phyloP scores from a whole-genome alignment of 2,888 invertebrate species.

The Caenorhabditis zanzibari region DNA sequence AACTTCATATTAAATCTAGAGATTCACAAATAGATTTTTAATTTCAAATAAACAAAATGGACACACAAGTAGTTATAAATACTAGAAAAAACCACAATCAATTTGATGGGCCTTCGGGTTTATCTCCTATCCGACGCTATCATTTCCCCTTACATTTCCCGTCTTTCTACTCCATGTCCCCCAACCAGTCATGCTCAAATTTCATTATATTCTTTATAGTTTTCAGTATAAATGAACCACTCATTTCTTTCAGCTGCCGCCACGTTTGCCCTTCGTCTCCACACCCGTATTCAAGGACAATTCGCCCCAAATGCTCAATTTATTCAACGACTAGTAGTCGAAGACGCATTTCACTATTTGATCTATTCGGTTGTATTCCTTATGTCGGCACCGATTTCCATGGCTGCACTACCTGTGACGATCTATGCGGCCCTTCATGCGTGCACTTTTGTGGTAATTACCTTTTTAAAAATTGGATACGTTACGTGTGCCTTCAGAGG shows the following conservation, averaged over 20 bases:
- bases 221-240: not conserved
- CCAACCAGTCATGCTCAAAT: too few relatives aligned
- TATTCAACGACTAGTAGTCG: constrained; percentile 89
- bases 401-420: constrained; percentile 93
- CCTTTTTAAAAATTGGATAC: not conserved
- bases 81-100: too few relatives aligned
- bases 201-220: too few relatives aligned
- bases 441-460: constrained; percentile 92
- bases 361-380: constrained; percentile 96
- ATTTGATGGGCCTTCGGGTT: too few relatives aligned
- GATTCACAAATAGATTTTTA: too few relatives aligned
- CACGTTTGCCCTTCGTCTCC: constrained; percentile 94
- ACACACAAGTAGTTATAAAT: too few relatives aligned
- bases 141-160: too few relatives aligned
- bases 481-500: too few relatives aligned
- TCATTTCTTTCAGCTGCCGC: constrained; percentile 88
- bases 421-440: constrained; percentile 95
- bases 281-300: constrained; percentile 91
- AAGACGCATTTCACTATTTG: constrained; percentile 95
- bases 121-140: too few relatives aligned
- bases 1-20: too few relatives aligned
- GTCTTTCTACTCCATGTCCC: not conserved
- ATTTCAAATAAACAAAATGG: too few relatives aligned
- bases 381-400: constrained; percentile 91
- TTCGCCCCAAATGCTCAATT: constrained; percentile 90